These are phyloP conservation scores for Drosophila greeni DNA, from an alignment of 2,888 invertebrate genomes.

Conservation along the genomic window DNA sequence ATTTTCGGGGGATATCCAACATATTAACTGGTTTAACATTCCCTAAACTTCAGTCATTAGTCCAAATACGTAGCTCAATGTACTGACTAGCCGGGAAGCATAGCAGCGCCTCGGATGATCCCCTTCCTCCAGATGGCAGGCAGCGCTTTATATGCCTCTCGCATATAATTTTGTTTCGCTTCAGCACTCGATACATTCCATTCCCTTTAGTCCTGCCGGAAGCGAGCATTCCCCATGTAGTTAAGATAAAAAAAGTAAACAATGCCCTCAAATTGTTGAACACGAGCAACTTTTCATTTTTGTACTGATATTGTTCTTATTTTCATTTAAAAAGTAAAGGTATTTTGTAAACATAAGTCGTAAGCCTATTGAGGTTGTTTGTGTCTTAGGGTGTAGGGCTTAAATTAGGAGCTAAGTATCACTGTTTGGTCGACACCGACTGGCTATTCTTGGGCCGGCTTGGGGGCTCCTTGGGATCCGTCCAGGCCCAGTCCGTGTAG, in stretches of 20 bases:
- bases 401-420: conserved; percentile 29
- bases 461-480: conserved; percentile 73
- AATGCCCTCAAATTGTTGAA: conserved; percentile 53
- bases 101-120: conserved; percentile 22
- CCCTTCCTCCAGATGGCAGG: conserved; percentile 44
- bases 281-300: conserved; percentile 45
- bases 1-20: conserved; percentile 25
- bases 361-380: conserved; percentile 39
- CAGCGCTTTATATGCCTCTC: conserved; percentile 62
- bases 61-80: conserved; percentile 35
- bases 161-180: conserved; percentile 58
- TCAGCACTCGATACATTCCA: conserved; percentile 35
- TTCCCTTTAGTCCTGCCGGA: conserved; percentile 4
- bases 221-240: conserved; percentile 26
- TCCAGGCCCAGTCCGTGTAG: conserved; percentile 75
- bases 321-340: conserved; percentile 54
- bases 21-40: conserved; percentile 9
- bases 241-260: conserved; percentile 32
- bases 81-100: conserved; percentile 24
- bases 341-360: conserved; percentile 59
- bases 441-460: conserved; percentile 62
- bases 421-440: conserved; percentile 28
- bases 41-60: conserved; percentile 34
- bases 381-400: conserved; percentile 21
- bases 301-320: conserved; percentile 55